Evolutionary conservation across 1,140 invertebrate genomes (phyloP), one percentile per base, ranked within the genome.

Genomic region (Atta cephalotes): DNA sequence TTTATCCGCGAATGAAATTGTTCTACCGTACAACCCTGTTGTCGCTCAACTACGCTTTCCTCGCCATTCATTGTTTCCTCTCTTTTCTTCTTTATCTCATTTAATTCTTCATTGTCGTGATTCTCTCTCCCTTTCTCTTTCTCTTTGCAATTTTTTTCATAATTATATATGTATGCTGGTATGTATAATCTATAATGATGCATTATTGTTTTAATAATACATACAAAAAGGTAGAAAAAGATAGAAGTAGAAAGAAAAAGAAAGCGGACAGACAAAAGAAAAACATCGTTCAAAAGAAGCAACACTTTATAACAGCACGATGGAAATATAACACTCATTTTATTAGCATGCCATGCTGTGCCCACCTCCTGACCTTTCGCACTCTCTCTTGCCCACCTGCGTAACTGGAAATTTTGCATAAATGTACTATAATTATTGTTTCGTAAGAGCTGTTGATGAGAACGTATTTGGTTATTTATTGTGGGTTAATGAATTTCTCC

Each of bases 341-440:
- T 79, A 77, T 65, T 45, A 68, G 56, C 62, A 53, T 53, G 60
- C 62, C 28, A 3, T 62, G 45, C 74, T 0, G 9, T 51, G 4
- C 49, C 49, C 14, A 16, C 18, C 28, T 5, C n/a, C 18, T 16
- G 14, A 1, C 25, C 25, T 79, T 85, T 87, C n/a, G 21, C 74
- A 76, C 86, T 35, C 56, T 82, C 77, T 60, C 62, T 68, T 31
- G 16, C 28, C 79, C 85, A 92, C 91, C 92, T 90, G 88, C 90
- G 82, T 89, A 92, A 91, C 92, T 92, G 89, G 88, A 91, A 93
- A 94, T 91, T 94, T 93, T 93, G 91, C 94, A 94, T 94, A 94
- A 94, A 94, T 94, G 93, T 94, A 94, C 93, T 94, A 93, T 94
- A 94, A 94, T 92, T 93, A 94, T 94, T 94, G 91, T 94, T 93